A percentile compares a stretch with the other conserved stretches of the same genome.
Conservation (phyloP, 2,888 invertebrate species). For the Iselma pallidipennis region DNA sequence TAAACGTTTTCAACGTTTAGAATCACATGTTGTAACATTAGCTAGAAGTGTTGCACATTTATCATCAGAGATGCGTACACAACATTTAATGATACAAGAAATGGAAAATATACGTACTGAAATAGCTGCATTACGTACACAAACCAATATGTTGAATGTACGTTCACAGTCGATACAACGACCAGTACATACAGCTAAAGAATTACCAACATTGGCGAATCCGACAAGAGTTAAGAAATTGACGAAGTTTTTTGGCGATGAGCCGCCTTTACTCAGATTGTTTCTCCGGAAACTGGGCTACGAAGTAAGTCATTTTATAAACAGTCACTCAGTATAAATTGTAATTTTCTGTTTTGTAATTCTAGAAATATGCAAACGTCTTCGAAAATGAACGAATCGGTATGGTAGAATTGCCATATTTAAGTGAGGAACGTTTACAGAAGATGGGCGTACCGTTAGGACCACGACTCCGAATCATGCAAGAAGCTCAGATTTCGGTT, state of each 20-base stretch:
- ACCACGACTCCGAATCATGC: constrained; percentile 82
- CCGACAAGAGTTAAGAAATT: constrained; percentile 85
- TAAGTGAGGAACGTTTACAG: constrained; percentile 84
- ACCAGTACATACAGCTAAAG: constrained; percentile 58
- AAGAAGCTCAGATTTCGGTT: constrained; percentile 76
- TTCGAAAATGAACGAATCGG: constrained; percentile 87
- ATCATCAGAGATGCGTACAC: constrained; percentile 88
- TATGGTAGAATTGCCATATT: constrained; percentile 87
- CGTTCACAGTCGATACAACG: constrained; percentile 71
- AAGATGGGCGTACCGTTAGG: constrained; percentile 91
- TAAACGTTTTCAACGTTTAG: constrained; percentile 84
- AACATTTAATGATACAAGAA: constrained; percentile 87
- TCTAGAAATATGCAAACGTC: constrained; percentile 82
- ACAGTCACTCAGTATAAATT: constrained; percentile 1
- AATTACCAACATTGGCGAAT: constrained; percentile 77
- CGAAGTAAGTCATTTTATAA: constrained; percentile 65
- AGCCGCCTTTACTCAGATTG: constrained; percentile 85
- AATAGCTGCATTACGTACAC: constrained; percentile 74
- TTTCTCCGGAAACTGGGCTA: constrained; percentile 91
- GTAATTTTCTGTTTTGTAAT: constrained; percentile 27
- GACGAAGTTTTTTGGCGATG: constrained; percentile 93
- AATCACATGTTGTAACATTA: constrained; percentile 88
- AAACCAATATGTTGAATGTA: constrained; percentile 63
- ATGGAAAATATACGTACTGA: constrained; percentile 86
- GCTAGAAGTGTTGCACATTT: constrained; percentile 84